Evolutionary conservation across 2,113 vertebrate species (phyloP), one percentile per base, ranked within the genome.

Genomic region (Dicaeum eximium): DNA sequence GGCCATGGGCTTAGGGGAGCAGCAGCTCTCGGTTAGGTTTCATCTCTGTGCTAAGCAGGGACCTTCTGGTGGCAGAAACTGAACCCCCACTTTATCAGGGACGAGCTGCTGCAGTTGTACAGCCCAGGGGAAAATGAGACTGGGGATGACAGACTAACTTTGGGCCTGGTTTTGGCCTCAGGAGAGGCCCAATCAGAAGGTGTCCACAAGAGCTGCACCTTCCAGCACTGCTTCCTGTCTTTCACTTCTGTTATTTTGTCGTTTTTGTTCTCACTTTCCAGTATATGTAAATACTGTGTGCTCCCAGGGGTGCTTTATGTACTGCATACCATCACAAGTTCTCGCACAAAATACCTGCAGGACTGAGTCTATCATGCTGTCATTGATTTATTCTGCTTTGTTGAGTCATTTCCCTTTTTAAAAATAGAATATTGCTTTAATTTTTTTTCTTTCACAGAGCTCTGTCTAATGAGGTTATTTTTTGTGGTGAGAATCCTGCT

Each of bases 381-480:
- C 47, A 35, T 40, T 71, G 22, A 40, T 95, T 82, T 56, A 27
- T 53, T 80, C 42, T 33, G 28, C 19, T 80, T 60, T 71, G 31
- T 67, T 80, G 72, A 81, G 56, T 60, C 70, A 84, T 78, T 69
- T 85, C 69, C 38, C 33, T 88, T 70, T 62, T 54, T 30, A 77
- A 82, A 92, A 61, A 78, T 21, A 83, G 42, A 60, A 62, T 64
- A 71, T 85, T 92, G 17, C 31, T 87, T 89, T 78, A 42, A 9
- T 45, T 73, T 45, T 67, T 82, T 74, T 71, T 66, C 10, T 75
- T 86, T 56, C 58, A n/a, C 8, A 58, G 58, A 69, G 30, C 7
- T 85, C 45, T 62, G 1, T 44, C 31, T 88, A 90, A 88, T 56
- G 18, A 82, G 65, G 35, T 80, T 75, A 22, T 90, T 37, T 88